Base-by-base conservation (phyloP, 53 echinoderm and acorn worm genomes). In the Hippasteria phrygiana region DNA sequence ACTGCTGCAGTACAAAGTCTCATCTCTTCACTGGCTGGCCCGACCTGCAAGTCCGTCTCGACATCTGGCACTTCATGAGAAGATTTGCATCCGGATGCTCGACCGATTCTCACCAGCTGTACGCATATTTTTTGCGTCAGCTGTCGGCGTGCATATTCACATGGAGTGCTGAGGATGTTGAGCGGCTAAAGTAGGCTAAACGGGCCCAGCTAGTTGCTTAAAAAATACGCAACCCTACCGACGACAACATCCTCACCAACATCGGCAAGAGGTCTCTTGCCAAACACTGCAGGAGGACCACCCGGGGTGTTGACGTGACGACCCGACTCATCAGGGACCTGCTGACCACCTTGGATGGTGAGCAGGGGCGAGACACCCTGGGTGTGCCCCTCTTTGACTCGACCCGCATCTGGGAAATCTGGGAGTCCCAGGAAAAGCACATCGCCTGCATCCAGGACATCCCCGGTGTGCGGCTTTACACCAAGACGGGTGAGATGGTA, bases 321-420 rank as follows among this genome's bases (percentile, higher is more conserved):
- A 90, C 88, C 1, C 37, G 41, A 14, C 87, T 87, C n/a, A 92
- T 96, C 20, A 41, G 89, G 73, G 87, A 89, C 16, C 77, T 93
- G 13, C 47, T 92, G 31, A 62, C 75, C 20, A 13, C 73, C 45
- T 90, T 96, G 67, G 69, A 74, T 27, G 88, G 88, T 4, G 69
- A 87, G n/a, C 74, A 81, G 54, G 92, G 92, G 10, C 65, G 47
- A 11, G 93, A 94, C 73, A 88, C 92, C 42, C 35, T 94, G 72
- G 92, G 96, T 16, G 92, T 96, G 17, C 88, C 90, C 17, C 87
- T 95, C n/a, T n/a, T n/a, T n/a, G n/a, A n/a, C n/a, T n/a, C n/a
- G n/a, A n/a, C n/a, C n/a, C n/a, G n/a, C n/a, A 91, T 90, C 36
- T 63, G 74, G 82, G 35, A 87, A 1, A 91, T 93, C 24, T 95